Percentiles rank a stretch among this genome's conserved stretches.
Conservation (phyloP, 1,140 invertebrate genomes). For the Chionoecetes opilio region DNA sequence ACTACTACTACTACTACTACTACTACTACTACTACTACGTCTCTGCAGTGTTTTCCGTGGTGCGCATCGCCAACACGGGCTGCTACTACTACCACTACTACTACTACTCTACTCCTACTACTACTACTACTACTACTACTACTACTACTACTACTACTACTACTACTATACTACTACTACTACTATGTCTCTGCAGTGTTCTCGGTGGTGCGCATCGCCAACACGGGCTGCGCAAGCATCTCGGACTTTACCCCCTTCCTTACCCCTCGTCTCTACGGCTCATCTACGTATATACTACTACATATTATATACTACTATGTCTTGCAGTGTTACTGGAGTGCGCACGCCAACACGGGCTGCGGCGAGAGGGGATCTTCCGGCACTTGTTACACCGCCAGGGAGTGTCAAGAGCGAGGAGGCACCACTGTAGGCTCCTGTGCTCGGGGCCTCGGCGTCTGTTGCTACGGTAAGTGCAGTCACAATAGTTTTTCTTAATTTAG, state of each 20-base stretch:
- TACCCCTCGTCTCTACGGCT: too few relatives aligned
- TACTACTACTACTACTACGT: neutral
- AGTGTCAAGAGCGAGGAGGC: conserved; percentile 89
- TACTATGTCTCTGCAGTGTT: conserved; percentile 85
- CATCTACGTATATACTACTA: too few relatives aligned
- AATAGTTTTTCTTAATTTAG: too few relatives aligned
- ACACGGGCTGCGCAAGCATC: too few relatives aligned
- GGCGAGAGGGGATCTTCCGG: conserved; percentile 89
- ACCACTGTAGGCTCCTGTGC: conserved; percentile 90
- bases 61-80: too few relatives aligned
- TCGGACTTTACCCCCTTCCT: too few relatives aligned
- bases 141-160: too few relatives aligned
- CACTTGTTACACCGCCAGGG: conserved; percentile 88
- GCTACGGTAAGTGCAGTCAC: conserved; percentile 87
- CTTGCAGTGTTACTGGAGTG: neutral
- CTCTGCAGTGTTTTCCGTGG: too few relatives aligned
- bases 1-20: neutral
- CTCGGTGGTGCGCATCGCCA: conserved; percentile 89
- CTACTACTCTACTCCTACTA: neutral
- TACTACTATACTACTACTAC: neutral
- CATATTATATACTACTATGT: too few relatives aligned
- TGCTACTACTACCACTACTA: neutral
- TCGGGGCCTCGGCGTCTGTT: conserved; percentile 90
- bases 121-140: neutral
- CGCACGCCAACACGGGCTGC: conserved; percentile 86